These are phyloP conservation scores for Choristoneura fumiferana DNA, from an alignment of 1,140 invertebrate species.

Conservation along the genomic window DNA sequence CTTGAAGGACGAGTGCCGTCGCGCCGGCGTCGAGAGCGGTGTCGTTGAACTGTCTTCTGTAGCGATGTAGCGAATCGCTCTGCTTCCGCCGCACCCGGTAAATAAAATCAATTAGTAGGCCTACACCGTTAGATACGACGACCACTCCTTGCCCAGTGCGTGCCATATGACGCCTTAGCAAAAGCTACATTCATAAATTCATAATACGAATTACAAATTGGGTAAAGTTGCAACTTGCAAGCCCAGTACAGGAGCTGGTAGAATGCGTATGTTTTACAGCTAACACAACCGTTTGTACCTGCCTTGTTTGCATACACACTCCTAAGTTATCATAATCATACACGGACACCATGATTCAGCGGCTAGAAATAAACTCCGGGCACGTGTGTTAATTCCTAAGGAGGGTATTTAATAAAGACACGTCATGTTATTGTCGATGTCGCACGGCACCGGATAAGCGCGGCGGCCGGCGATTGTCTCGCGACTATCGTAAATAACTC, in stretches of 20 bases:
- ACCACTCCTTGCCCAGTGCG: neutral
- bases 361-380: constrained; percentile 52
- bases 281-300: neutral
- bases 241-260: too few species aligned
- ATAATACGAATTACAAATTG: too few species aligned
- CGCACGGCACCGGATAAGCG: constrained; percentile 71
- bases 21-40: constrained; percentile 45
- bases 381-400: constrained; percentile 66
- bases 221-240: too few species aligned
- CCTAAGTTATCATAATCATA: constrained; percentile 42
- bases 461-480: constrained; percentile 68
- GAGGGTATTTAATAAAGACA: constrained; percentile 69
- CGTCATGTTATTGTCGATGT: constrained; percentile 72
- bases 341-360: constrained; percentile 50
- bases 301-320: constrained; percentile 20
- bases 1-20: constrained; percentile 5
- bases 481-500: constrained; percentile 72
- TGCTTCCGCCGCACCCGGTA: constrained; percentile 57
- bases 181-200: neutral
- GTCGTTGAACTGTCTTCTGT: constrained; percentile 63
- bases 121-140: constrained; percentile 37
- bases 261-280: too few species aligned
- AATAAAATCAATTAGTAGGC: constrained; percentile 62
- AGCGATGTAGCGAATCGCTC: constrained; percentile 60
- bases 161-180: neutral